Evolutionary conservation across 2,888 invertebrate species (phyloP), one percentile per base, ranked within the genome.

Genomic region (Julus scandinavius): DNA sequence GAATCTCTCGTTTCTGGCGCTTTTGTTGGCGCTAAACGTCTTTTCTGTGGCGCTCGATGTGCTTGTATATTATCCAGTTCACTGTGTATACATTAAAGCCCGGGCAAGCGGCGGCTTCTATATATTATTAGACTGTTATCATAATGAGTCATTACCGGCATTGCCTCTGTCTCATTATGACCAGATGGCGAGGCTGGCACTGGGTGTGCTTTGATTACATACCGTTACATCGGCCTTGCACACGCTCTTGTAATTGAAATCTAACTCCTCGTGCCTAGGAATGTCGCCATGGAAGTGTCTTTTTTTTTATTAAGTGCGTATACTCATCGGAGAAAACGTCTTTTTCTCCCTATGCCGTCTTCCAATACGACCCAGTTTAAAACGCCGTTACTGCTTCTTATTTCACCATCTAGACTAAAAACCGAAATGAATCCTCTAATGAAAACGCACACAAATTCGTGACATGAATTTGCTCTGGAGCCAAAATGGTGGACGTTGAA

Each of bases 41-140:
- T 72, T 72, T 29, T 72, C 29, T 72, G 72, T 29, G 72, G 29
- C 29, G 72, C 72, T 72, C 17, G 72, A 72, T 72, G 20, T 20
- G 72, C 72, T 29, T 29, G 72, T 72, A 72, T 72, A 72, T 72
- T 72, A 72, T 72, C 72, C 72, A 72, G 72, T 72, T 72, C 72
- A 72, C 72, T 72, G 72, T 72, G 72, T 72, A 72, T 72, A 72
- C 72, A 72, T 72, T 72, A 72, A 72, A 29, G 72, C 72, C 29
- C 72, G 29, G 72, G 72, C 72, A 72, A 4, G 72, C 72, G 9
- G 72, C 72, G 72, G 72, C 72, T n/a, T 29, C 72, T 72, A 72
- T 72, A 72, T 72, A 72, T 72, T 72, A 72, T 72, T 72, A 72
- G n/a, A 72, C 72, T 72, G 72, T 72, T 72, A 72, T 72, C 72